Base-by-base conservation (phyloP, 2,797 vertebrate genomes). In the Propithecus perrieri region DNA sequence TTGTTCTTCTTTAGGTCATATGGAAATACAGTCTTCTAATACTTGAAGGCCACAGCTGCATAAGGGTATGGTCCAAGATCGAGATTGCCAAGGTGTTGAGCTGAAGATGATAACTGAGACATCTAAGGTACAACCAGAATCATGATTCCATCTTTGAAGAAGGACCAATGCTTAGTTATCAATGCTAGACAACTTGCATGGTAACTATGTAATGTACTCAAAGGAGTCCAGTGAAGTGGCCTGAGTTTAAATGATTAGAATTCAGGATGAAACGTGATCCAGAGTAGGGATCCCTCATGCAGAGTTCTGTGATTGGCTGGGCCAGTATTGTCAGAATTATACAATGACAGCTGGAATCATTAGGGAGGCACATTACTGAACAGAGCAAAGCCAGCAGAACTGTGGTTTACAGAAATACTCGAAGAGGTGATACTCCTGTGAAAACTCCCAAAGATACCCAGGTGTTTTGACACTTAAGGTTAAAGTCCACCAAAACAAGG, bases 341-440 rank as follows among this genome's bases (percentile, higher is more conserved):
- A 93, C 33, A 57, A 11, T 57, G 81, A 95, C 80, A 92, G 94
- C 61, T 91, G 38, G 69, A 97, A 53, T 92, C 91, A 93, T 30
- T 78, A 88, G 88, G 92, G 85, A 96, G 74, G 53, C 91, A 91
- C 43, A 86, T 81, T 85, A 93, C 75, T 48, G 20, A 97, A 84
- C 28, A 26, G 41, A 92, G 84, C 89, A 90, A 85, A 63, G 76
- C 86, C 93, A 96, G 78, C 78, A 94, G 83, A 96, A 75, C 67
- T 65, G 85, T 33, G 67, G 79, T 86, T 92, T 87, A 93, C 84
- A 94, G 78, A 94, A 85, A 96, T 46, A 76, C 72, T 4, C 88
- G 84, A 96, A 97, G 92, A 96, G 94, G 97, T 93, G 95, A 96
- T 88, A 96, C 96, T 94, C 72, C 84, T 91, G 89, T 92, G 95